These are phyloP conservation scores for Andinoacara biseriatus DNA, from an alignment of 2,113 vertebrate species.

Conservation along the genomic window DNA sequence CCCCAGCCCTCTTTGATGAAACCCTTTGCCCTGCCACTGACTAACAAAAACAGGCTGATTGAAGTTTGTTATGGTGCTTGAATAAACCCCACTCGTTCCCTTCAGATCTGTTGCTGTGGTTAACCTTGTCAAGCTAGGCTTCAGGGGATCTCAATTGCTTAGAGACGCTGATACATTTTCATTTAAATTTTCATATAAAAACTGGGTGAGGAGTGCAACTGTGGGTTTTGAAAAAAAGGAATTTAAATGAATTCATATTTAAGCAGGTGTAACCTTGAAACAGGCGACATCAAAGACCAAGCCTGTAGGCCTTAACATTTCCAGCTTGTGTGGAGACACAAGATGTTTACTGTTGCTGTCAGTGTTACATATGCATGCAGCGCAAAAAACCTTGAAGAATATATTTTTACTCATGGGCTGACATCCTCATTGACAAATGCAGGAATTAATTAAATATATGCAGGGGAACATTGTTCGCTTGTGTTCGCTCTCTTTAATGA, in stretches of 20 bases:
- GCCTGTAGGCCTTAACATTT: conserved; percentile 54
- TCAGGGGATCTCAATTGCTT: conserved; percentile 47
- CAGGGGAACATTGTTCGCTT: background rate
- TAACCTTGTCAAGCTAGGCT: conserved; percentile 55
- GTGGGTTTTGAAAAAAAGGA: conserved; percentile 34
- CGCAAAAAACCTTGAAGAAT: conserved; percentile 27
- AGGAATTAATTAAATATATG: conserved; percentile 11
- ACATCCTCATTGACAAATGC: conserved; percentile 1
- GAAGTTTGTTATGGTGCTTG: conserved; percentile 58
- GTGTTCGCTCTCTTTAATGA: background rate
- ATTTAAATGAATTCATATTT: conserved; percentile 62
- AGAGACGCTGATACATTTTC: conserved; percentile 47
- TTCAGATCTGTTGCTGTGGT: conserved; percentile 48
- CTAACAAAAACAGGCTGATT: conserved; percentile 51
- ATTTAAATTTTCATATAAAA: conserved; percentile 47
- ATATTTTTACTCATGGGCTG: background rate
- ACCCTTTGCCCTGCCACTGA: conserved; percentile 30
- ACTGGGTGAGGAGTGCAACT: conserved; percentile 7
- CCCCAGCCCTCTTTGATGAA: conserved; percentile 16
- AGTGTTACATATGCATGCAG: conserved; percentile 8
- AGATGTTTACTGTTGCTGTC: conserved; percentile 56
- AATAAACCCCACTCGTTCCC: conserved; percentile 45
- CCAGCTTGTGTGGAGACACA: conserved; percentile 5
- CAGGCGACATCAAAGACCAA: conserved; percentile 59
- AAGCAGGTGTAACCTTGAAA: conserved; percentile 65